Base-by-base conservation (phyloP, 2,113 vertebrate species). In the Noctilio leporinus region DNA sequence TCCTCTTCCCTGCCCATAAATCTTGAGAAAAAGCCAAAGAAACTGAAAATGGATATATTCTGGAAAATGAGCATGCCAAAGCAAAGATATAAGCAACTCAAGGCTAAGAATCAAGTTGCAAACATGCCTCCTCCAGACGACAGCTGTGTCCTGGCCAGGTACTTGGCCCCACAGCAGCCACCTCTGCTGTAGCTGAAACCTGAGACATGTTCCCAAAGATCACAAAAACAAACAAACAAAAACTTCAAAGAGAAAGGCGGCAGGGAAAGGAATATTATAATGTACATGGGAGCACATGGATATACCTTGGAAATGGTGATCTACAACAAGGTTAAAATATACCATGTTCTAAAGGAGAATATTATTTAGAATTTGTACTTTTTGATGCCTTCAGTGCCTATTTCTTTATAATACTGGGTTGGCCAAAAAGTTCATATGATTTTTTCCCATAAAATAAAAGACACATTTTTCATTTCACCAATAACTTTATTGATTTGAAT, bases 301-400 rank as follows among this genome's bases (percentile, higher is more conserved):
- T 33, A 40, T 24, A 47, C n/a, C 82, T 92, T 49, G 86, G 62
- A 97, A 86, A 77, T n/a, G 72, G 82, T 82, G 77, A 65, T 33
- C 59, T 47, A 51, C 73, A 94, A 83, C 24, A 53, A 1, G 85
- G 75, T 28, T 75, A 80, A 94, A 96, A 95, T 70, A 87, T 30
- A 40, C 83, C 40, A 57, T 57, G 16, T 75, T 82, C 73, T 45
- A 82, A 77, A 72, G 70, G 64, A 94, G 62, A 22, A 19, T 89
- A 70, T 45, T 89, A 96, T 76, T 96, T 82, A 95, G 76, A 88
- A 89, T 57, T 91, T 96, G 93, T 86, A 96, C 95, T 96, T 97
- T 95, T 95, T 40, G 70, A 94, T 89, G 91, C 19, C 88, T 95
- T 78, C 4, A 28, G 53, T 49, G 38, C 40, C 55, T 81, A 6